A percentile compares a stretch with the other conserved stretches of the same genome.
Evolutionary conservation across 2,797 vertebrate genomes (phyloP).

Genomic region (Diplodus puntazzo): DNA sequence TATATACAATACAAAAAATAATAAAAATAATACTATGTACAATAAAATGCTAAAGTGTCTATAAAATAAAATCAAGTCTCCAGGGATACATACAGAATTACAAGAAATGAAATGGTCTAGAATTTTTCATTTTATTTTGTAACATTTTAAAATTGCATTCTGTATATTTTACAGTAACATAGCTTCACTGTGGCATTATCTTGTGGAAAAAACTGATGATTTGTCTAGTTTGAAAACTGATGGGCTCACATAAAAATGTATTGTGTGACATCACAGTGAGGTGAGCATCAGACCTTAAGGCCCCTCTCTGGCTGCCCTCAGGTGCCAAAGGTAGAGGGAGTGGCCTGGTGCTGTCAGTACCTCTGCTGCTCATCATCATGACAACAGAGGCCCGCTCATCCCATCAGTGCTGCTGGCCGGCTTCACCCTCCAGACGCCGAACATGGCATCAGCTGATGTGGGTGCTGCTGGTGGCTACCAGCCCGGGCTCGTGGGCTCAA

Average conservation of each 20-base stretch:
- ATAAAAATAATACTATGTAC: too few species aligned
- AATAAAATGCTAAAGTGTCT: too few species aligned
- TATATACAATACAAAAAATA: too few species aligned
- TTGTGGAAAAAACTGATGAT: background rate
- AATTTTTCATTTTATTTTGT: background rate
- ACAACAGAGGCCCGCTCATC: slow-evolving; percentile 65
- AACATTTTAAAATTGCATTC: background rate
- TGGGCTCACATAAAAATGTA: too few species aligned
- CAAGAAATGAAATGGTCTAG: background rate
- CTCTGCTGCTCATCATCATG: slow-evolving; percentile 78
- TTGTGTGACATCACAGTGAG: too few species aligned
- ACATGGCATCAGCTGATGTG: slow-evolving; percentile 69
- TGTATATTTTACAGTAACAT: background rate
- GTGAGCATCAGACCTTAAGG: background rate
- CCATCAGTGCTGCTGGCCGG: slow-evolving; percentile 50
- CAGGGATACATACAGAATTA: background rate
- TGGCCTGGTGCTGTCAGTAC: slow-evolving; percentile 74
- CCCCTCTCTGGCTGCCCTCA: slow-evolving; percentile 38
- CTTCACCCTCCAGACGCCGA: slow-evolving; percentile 25
- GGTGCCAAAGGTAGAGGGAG: slow-evolving; percentile 78
- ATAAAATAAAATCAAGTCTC: too few species aligned
- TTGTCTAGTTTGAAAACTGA: background rate
- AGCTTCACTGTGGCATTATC: background rate
- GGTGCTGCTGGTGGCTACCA: slow-evolving; percentile 66
- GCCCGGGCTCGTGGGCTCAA: slow-evolving; percentile 66